Evolutionary conservation across 2,113 vertebrate genomes (phyloP).

Genomic region (Tapirus terrestris): DNA sequence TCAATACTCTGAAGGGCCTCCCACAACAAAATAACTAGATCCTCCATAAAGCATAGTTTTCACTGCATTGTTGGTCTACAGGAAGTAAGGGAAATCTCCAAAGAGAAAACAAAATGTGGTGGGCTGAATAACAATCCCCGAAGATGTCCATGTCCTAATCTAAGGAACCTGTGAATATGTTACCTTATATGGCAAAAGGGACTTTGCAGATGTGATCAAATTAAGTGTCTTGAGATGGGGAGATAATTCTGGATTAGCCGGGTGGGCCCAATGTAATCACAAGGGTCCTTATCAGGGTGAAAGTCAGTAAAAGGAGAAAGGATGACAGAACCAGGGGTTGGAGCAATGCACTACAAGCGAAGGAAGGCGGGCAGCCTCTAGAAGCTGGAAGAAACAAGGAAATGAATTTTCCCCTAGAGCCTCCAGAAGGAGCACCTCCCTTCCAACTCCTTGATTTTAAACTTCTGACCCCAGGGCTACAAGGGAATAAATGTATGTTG

Average conservation of each 20-base stretch:
- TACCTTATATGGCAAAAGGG: not conserved
- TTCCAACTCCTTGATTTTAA: not conserved
- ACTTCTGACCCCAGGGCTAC: not conserved
- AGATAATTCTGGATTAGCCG: not conserved
- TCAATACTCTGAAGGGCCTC: not conserved
- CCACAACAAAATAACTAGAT: not conserved
- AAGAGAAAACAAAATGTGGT: not conserved
- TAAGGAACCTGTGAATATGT: not conserved
- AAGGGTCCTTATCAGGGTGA: not conserved
- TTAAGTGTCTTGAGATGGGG: not conserved
- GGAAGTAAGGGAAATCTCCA: not conserved
- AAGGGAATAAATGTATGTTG: not conserved
- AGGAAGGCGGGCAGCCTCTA: not conserved
- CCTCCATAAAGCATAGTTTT: not conserved
- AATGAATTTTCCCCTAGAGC: not conserved
- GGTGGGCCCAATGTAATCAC: not conserved
- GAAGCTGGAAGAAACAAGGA: not conserved
- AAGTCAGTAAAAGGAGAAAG: not conserved
- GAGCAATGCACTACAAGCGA: not conserved
- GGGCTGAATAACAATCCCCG: not conserved
- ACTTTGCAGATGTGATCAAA: not conserved
- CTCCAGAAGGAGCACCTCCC: not conserved
- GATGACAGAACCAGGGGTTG: not conserved
- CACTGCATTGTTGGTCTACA: not conserved
- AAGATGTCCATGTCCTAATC: not conserved